Conservation (phyloP, 2,113 vertebrate genomes). For the Reinhardtius hippoglossoides region DNA sequence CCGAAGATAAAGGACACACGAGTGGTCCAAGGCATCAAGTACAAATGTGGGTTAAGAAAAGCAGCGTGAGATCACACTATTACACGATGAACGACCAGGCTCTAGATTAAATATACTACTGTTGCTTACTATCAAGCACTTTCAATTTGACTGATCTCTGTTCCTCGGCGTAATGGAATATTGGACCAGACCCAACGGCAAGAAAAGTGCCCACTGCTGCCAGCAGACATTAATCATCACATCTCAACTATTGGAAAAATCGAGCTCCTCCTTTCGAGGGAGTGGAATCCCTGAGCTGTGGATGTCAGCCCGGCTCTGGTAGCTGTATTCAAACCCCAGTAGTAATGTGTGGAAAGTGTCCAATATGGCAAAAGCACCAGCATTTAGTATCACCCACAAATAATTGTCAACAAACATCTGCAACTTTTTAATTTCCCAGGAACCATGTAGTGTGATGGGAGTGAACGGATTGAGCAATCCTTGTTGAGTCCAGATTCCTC, state of each 20-base stretch:
- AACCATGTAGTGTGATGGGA: neutral
- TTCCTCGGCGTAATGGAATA: slow-evolving; percentile 43
- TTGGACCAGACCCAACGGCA: slow-evolving; percentile 56
- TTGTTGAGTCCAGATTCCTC: slow-evolving; percentile 20
- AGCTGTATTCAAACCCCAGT: slow-evolving; percentile 4
- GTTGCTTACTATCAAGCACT: slow-evolving; percentile 44
- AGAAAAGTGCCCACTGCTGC: slow-evolving; percentile 41
- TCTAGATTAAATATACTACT: slow-evolving; percentile 38
- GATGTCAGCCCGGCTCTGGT: slow-evolving; percentile 9
- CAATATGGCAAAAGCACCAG: slow-evolving; percentile 2
- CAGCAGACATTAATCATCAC: slow-evolving; percentile 55
- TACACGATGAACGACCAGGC: slow-evolving; percentile 28
- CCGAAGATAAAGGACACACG: slow-evolving; percentile 29
- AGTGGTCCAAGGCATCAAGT: slow-evolving; percentile 19
- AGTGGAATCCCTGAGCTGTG: slow-evolving; percentile 23
- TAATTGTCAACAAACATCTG: neutral
- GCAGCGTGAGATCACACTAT: slow-evolving; percentile 18
- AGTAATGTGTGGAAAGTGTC: neutral
- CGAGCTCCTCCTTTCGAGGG: slow-evolving; percentile 16
- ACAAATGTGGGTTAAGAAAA: slow-evolving; percentile 25
- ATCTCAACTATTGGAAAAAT: slow-evolving; percentile 44
- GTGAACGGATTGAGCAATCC: neutral
- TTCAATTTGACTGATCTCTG: slow-evolving; percentile 59
- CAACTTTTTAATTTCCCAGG: neutral
- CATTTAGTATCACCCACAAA: neutral